A percentile compares a stretch with the other conserved stretches of the same genome.
phyloP scores from a whole-genome alignment of 2,888 invertebrate species.

The Lathronympha strigana region DNA sequence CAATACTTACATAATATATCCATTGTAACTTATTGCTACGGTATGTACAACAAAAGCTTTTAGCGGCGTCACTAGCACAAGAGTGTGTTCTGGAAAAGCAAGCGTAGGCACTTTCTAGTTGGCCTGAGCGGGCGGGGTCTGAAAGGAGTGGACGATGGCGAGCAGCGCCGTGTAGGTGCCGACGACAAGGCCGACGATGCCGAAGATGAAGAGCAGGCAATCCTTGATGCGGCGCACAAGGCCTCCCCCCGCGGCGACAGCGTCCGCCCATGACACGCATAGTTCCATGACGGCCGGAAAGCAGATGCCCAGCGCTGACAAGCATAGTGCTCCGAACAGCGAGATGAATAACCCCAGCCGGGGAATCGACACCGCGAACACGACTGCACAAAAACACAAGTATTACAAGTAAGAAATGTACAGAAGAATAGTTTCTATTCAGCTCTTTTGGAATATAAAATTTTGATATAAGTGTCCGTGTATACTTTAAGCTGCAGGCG shows the following conservation, averaged over 20 bases:
- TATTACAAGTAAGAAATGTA: too few relatives aligned
- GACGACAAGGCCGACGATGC: slow-evolving; percentile 85
- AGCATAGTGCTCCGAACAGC: slow-evolving; percentile 93
- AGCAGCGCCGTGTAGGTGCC: slow-evolving; percentile 87
- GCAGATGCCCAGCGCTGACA: slow-evolving; percentile 93
- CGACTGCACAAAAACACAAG: slow-evolving; percentile 81
- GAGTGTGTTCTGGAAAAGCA: slow-evolving; percentile 8
- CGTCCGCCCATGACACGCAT: slow-evolving; percentile 83
- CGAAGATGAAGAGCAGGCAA: slow-evolving; percentile 82
- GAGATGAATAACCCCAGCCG: slow-evolving; percentile 92
- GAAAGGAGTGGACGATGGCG: slow-evolving; percentile 80
- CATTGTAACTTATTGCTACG: slow-evolving; percentile 15
- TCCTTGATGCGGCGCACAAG: slow-evolving; percentile 73
- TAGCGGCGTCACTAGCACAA: slow-evolving; percentile 31
- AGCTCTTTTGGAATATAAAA: too few relatives aligned
- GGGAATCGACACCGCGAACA: slow-evolving; percentile 90
- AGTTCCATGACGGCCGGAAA: slow-evolving; percentile 89
- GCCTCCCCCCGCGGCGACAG: slow-evolving; percentile 68
- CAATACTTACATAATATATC: slow-evolving; percentile 17
- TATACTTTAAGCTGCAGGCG: too few relatives aligned
- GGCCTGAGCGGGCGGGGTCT: slow-evolving; percentile 39
- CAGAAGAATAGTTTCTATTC: too few relatives aligned
- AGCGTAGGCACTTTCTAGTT: slow-evolving; percentile 16
- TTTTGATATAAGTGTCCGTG: too few relatives aligned
- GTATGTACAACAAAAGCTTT: slow-evolving; percentile 28